Base-by-base conservation (phyloP, 1,140 invertebrate species). In the Eulimnadia texana region DNA sequence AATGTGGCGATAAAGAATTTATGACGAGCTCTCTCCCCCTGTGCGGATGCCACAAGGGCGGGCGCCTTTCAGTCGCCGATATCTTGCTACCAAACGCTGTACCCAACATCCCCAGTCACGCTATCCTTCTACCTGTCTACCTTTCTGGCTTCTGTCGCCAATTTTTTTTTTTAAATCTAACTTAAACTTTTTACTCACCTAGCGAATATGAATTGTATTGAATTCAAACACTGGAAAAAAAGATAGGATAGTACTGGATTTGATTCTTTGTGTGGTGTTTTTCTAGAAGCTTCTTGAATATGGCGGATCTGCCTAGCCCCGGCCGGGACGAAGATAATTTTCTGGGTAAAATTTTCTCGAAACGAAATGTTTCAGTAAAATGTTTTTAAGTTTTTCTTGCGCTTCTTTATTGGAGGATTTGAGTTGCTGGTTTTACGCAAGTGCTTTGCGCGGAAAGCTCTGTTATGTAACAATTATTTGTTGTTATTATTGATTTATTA, bases 291-390 rank as follows among this genome's bases (percentile, higher is more conserved):
- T 42, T 42, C 16, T 16, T 42, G 33, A 42, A 42, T 42, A 58
- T 58, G 55, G 55, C 55, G 23, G 42, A 58, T 42, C 42, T 58
- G 24, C 27, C 55, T 33, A 58, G 55, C 16, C 55, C 55, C 28
- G n/a, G 20, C 23, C 23, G 55, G 3, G 55, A 58, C 20, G 55
- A 58, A 25, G 55, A 58, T 20, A 42, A 33, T 10, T 58, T 58
- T 58, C 13, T 58, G 27, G 55, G 55, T 58, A 58, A 58, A 28
- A 20, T 19, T 53, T 10, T 1, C 6, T 19, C 2, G 6, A 3
- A 2, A 22, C 23, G 23, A 50, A 50, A 22, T 6, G 50, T 2
- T 50, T 2, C 50, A 50, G 19, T 3, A 50, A 50, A 50, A 50
- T 19, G 6, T 19, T 22, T 50, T 22, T 2, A 50, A 2, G 20